Conservation (phyloP, 2,113 vertebrate genomes). For the Pampusana beccarii region DNA sequence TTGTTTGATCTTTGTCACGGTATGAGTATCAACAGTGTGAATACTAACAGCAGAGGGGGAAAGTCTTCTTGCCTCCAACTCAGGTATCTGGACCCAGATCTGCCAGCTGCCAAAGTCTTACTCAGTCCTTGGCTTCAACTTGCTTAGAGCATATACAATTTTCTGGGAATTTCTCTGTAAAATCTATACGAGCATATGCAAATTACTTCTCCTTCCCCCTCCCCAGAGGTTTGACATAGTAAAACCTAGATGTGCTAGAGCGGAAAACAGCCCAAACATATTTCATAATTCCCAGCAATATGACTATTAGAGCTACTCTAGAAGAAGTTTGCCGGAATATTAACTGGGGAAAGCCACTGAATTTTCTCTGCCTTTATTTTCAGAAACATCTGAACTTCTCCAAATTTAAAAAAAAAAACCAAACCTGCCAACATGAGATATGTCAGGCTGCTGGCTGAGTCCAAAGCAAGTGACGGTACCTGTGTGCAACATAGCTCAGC, state of each 20-base stretch:
- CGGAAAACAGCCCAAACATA: background rate
- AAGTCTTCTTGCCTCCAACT: background rate
- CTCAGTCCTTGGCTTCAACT: background rate
- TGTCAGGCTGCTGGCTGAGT: background rate
- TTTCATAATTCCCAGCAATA: background rate
- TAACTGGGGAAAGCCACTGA: background rate
- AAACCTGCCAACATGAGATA: background rate
- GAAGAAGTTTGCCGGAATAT: background rate
- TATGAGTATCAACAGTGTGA: background rate
- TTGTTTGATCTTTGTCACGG: background rate
- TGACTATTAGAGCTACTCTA: background rate
- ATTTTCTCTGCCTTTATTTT: background rate
- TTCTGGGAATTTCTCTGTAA: constrained; percentile 8
- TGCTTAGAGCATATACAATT: background rate
- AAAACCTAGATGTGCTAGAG: background rate
- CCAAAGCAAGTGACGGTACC: background rate
- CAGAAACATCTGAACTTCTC: background rate
- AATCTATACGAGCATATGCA: background rate
- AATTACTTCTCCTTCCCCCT: background rate
- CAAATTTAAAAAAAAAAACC: background rate
- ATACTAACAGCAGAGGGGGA: background rate
- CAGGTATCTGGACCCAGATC: background rate
- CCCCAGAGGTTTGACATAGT: background rate
- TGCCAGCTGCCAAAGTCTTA: background rate
- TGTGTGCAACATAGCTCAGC: background rate